Conservation (phyloP, 2,888 invertebrate genomes). For the Hirtodrosophila trivittata region DNA sequence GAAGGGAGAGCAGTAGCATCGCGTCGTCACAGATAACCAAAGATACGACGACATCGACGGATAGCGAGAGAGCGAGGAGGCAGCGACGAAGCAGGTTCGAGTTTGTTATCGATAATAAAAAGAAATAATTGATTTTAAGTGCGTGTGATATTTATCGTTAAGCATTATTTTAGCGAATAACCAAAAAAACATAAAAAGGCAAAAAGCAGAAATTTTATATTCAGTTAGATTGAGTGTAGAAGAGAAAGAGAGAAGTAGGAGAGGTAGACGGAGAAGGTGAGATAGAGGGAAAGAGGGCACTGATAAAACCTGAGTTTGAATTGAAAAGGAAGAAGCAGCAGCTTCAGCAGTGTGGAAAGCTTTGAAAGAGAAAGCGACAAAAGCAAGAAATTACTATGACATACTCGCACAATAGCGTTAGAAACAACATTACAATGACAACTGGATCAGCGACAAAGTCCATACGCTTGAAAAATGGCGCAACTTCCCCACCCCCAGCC, state of each 20-base stretch:
- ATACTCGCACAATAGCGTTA: slow-evolving; percentile 84
- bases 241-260: slow-evolving; percentile 34
- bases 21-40: slow-evolving; percentile 42
- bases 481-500: slow-evolving; percentile 48
- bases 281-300: slow-evolving; percentile 34
- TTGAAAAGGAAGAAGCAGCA: slow-evolving; percentile 20
- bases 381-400: slow-evolving; percentile 80
- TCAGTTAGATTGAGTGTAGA: slow-evolving; percentile 11
- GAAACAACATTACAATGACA: slow-evolving; percentile 83
- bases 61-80: slow-evolving; percentile 23
- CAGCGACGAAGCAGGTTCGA: slow-evolving; percentile 43
- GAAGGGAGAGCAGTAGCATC: slow-evolving; percentile 33
- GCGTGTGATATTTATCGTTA: slow-evolving; percentile 84
- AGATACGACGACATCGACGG: slow-evolving; percentile 27
- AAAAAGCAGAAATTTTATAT: slow-evolving; percentile 71
- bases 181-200: slow-evolving; percentile 64
- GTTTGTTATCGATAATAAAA: slow-evolving; percentile 54
- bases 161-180: slow-evolving; percentile 82
- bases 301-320: slow-evolving; percentile 35
- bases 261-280: slow-evolving; percentile 27
- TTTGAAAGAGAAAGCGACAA: slow-evolving; percentile 50
- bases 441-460: slow-evolving; percentile 80
- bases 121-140: slow-evolving; percentile 82
- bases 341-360: slow-evolving; percentile 25
- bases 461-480: slow-evolving; percentile 79